Conservation (phyloP, 1,140 invertebrate species). For the Helicoverpa armigera region DNA sequence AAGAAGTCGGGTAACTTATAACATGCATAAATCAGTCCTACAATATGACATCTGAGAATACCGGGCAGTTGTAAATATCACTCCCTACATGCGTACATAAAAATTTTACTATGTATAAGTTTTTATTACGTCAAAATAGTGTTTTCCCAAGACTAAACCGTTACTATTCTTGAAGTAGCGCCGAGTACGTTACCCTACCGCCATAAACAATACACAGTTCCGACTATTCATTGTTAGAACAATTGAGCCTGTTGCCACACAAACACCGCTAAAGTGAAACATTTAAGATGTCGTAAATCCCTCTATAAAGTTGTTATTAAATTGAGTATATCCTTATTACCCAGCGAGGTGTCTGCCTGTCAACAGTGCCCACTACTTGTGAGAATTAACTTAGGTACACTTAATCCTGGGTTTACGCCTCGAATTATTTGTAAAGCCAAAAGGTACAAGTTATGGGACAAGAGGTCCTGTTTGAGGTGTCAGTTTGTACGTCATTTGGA, state of each 20-base stretch:
- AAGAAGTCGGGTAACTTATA: too few relatives aligned
- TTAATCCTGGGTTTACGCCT: neutral
- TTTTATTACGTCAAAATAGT: too few relatives aligned
- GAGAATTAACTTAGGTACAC: constrained; percentile 1
- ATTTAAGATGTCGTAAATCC: constrained; percentile 10
- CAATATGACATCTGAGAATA: too few relatives aligned
- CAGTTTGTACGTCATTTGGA: constrained; percentile 35
- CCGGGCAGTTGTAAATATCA: too few relatives aligned
- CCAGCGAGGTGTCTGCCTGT: neutral
- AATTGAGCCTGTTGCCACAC: neutral
- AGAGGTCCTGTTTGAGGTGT: constrained; percentile 23
- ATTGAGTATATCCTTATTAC: constrained; percentile 29
- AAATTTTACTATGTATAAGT: too few relatives aligned
- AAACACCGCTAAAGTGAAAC: neutral
- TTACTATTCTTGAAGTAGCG: too few relatives aligned
- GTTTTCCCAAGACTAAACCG: too few relatives aligned
- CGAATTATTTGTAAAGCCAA: constrained; percentile 1
- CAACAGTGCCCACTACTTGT: constrained; percentile 13
- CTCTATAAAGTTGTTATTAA: constrained; percentile 27
- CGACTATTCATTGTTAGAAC: too few relatives aligned
- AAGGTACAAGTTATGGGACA: neutral
- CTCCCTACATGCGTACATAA: too few relatives aligned
- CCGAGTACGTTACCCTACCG: too few relatives aligned
- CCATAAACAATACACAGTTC: too few relatives aligned
- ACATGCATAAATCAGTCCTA: too few relatives aligned